Evolutionary conservation across 2,113 vertebrate species (phyloP).

Genomic region (Platysternon megacephalum): DNA sequence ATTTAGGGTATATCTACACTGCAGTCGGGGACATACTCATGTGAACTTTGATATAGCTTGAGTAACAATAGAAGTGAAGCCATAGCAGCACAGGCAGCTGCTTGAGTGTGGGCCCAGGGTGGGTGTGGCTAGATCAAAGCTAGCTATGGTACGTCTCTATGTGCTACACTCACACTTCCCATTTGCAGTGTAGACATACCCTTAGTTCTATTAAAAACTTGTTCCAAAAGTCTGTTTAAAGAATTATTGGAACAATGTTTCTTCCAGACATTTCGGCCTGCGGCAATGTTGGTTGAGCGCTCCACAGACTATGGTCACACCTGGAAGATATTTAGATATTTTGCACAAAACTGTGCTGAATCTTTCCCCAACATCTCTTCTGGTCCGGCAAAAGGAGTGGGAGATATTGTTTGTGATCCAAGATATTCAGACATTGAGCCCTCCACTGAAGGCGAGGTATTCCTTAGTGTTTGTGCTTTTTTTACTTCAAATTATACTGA

Average conservation of each 20-base stretch:
- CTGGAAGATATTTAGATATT: slow-evolving; percentile 89
- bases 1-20: neutral
- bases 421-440: slow-evolving; percentile 89
- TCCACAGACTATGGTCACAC: slow-evolving; percentile 87
- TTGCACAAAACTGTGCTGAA: slow-evolving; percentile 85
- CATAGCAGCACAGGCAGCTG: neutral
- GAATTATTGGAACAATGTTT: slow-evolving; percentile 20
- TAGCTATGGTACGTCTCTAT: neutral
- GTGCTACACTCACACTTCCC: neutral
- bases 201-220: neutral
- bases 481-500: neutral
- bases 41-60: neutral
- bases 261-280: slow-evolving; percentile 88
- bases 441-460: slow-evolving; percentile 89
- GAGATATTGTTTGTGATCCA: slow-evolving; percentile 88
- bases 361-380: slow-evolving; percentile 83
- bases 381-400: slow-evolving; percentile 76
- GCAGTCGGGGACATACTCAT: neutral
- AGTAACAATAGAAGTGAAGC: neutral
- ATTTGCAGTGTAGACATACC: neutral
- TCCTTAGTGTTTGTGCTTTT: slow-evolving; percentile 23
- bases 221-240: neutral
- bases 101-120: neutral
- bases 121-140: neutral
- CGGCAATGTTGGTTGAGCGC: slow-evolving; percentile 90